Evolutionary conservation across 1,140 invertebrate species (phyloP).

Genomic region (Atopsyche davidsoni): DNA sequence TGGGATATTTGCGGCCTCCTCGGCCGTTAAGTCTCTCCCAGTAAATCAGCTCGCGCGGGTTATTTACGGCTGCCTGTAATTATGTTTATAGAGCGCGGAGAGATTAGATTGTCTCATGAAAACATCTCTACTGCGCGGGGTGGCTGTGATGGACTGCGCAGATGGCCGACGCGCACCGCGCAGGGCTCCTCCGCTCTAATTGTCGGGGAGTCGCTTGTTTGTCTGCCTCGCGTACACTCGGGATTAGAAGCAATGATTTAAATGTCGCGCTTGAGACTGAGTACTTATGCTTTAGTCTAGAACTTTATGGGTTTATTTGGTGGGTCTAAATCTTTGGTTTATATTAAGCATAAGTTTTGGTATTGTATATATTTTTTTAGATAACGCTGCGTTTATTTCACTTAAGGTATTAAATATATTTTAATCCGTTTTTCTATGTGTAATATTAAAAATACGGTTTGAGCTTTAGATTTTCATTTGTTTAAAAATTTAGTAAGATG

Average conservation of each 20-base stretch:
- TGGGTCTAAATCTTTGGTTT: no score
- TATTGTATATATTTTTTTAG: background rate
- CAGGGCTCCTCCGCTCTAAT: conserved; percentile 5
- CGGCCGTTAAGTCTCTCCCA: no score
- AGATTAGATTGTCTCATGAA: conserved; percentile 26
- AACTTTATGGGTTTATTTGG: no score
- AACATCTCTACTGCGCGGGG: conserved; percentile 10
- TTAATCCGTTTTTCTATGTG: no score
- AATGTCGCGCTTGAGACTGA: no score
- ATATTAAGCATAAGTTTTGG: background rate
- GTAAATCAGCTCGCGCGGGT: conserved; percentile 19
- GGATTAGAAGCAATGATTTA: no score
- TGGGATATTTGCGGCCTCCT: conserved; percentile 1
- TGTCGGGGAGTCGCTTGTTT: background rate
- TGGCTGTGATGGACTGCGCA: background rate
- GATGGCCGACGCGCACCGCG: background rate
- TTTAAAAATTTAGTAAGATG: background rate
- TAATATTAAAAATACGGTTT: background rate
- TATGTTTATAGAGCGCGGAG: conserved; percentile 25
- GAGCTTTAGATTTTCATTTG: background rate
- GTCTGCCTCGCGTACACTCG: background rate
- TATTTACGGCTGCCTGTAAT: conserved; percentile 18
- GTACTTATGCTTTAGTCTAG: no score
- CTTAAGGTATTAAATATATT: background rate
- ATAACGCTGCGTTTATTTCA: background rate